Conservation (phyloP, 1,140 invertebrate genomes). For the Drosophila tani region DNA sequence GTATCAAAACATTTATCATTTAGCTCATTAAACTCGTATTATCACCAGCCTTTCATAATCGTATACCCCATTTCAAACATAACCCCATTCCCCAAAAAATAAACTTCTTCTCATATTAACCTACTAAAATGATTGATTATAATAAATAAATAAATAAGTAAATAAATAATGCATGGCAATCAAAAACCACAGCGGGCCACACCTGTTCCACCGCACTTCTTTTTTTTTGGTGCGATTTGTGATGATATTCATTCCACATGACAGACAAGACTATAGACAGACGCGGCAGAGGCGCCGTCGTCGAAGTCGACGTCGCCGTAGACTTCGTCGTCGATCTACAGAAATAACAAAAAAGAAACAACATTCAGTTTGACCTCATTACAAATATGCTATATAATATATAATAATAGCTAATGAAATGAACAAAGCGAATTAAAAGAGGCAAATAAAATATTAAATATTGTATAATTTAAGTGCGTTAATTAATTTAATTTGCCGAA, state of each 20-base stretch:
- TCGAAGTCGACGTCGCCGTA: slow-evolving; percentile 15
- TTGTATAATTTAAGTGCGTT: slow-evolving; percentile 55
- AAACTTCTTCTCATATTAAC: slow-evolving; percentile 7
- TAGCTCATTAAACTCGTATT: neutral
- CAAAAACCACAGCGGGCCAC: slow-evolving; percentile 24
- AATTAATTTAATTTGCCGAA: slow-evolving; percentile 61
- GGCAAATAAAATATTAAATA: slow-evolving; percentile 33
- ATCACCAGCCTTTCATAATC: neutral
- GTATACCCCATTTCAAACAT: neutral
- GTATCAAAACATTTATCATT: no score
- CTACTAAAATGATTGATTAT: slow-evolving; percentile 36
- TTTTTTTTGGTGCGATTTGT: slow-evolving; percentile 23
- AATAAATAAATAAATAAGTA: slow-evolving; percentile 36
- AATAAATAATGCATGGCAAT: slow-evolving; percentile 25
- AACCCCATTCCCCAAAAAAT: neutral
- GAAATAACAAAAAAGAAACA: slow-evolving; percentile 37
- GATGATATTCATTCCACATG: slow-evolving; percentile 50
- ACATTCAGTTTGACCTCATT: slow-evolving; percentile 69
- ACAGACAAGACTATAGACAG: slow-evolving; percentile 34
- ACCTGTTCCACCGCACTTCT: slow-evolving; percentile 41
- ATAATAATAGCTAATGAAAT: slow-evolving; percentile 31
- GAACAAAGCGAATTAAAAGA: slow-evolving; percentile 20
- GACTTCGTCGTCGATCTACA: slow-evolving; percentile 47
- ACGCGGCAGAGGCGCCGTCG: slow-evolving; percentile 15
- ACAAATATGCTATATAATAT: slow-evolving; percentile 50